phyloP scores from a whole-genome alignment of 2,113 vertebrate species.

The Pangasianodon hypophthalmus region DNA sequence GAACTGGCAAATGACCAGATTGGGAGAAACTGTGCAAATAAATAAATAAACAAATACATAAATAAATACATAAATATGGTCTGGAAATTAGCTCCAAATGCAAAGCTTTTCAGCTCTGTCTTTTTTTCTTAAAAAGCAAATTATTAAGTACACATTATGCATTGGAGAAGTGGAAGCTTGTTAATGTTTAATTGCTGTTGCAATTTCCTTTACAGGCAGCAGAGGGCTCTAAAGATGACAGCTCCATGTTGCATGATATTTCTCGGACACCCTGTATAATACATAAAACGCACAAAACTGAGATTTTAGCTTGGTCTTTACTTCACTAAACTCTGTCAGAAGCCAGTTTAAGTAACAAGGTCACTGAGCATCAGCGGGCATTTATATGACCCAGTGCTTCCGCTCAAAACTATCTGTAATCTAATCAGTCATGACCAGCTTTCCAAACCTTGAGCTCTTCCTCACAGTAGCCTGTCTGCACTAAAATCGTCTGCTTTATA shows the following conservation, averaged over 20 bases:
- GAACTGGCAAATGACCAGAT: background rate
- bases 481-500: constrained; percentile 19
- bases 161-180: background rate
- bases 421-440: constrained; percentile 41
- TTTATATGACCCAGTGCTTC: constrained; percentile 17
- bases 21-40: background rate
- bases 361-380: background rate
- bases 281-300: background rate
- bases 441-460: constrained; percentile 8
- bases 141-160: background rate
- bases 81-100: background rate
- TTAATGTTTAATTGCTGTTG: background rate
- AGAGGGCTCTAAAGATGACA: constrained; percentile 9
- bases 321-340: background rate
- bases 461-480: constrained; percentile 37
- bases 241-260: background rate
- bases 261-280: background rate
- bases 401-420: constrained; percentile 36
- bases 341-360: background rate
- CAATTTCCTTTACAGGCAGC: background rate
- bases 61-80: background rate
- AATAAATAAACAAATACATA: too few species aligned
- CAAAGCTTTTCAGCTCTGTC: background rate
- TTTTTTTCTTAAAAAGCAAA: background rate
- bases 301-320: background rate